Evolutionary conservation across 2,797 vertebrate species (phyloP).

Genomic region (Sebastes diploproa): DNA sequence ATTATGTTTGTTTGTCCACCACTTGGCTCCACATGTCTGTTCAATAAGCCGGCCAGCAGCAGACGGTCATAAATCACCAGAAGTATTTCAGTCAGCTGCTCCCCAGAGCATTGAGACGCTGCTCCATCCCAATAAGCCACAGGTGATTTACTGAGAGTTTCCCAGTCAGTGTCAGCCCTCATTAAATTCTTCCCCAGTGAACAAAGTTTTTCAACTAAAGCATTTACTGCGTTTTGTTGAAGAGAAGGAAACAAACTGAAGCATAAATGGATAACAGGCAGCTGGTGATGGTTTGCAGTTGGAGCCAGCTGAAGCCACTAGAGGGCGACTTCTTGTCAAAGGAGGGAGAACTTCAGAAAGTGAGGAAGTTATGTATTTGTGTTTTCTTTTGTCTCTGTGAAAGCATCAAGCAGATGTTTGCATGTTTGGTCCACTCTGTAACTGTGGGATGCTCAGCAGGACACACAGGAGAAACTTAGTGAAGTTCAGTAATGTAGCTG

Average conservation of each 20-base stretch:
- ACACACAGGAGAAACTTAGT: background rate
- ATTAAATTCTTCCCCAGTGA: slow-evolving; percentile 12
- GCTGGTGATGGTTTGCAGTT: no score
- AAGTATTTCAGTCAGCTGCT: slow-evolving; percentile 20
- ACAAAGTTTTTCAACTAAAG: slow-evolving; percentile 20
- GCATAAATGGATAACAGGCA: no score
- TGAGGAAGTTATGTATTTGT: no score
- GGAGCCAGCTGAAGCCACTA: no score
- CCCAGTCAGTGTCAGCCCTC: slow-evolving; percentile 1
- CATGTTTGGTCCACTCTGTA: no score
- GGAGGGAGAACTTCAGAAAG: no score
- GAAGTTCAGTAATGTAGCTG: background rate
- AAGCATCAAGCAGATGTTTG: no score
- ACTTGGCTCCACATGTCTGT: background rate
- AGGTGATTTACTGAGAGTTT: slow-evolving; percentile 37
- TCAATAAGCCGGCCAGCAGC: background rate
- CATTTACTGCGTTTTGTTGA: background rate
- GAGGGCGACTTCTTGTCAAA: no score
- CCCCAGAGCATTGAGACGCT: slow-evolving; percentile 9
- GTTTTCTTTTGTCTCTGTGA: no score
- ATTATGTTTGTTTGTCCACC: background rate
- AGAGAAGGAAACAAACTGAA: no score
- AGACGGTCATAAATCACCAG: slow-evolving; percentile 27
- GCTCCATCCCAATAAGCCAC: slow-evolving; percentile 1
- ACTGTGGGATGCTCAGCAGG: background rate